A percentile compares a stretch with the other conserved stretches of the same genome.
Conservation (phyloP, 2,113 vertebrate species). For the Silurus glanis region DNA sequence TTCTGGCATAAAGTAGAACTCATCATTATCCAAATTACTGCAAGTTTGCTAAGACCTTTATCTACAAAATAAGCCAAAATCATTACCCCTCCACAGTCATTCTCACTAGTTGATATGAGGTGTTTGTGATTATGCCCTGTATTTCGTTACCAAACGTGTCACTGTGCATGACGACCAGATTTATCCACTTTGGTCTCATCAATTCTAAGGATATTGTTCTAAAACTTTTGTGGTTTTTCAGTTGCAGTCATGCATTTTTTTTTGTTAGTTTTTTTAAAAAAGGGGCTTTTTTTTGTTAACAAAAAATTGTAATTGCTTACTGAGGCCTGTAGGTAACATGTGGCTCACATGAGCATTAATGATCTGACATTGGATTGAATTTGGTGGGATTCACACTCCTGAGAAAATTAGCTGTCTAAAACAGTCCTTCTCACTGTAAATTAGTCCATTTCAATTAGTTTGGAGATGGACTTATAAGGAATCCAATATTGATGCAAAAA, state of each 20-base stretch:
- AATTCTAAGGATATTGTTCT: neutral
- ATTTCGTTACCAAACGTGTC: neutral
- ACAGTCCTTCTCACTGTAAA: neutral
- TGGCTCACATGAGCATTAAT: neutral
- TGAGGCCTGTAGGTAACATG: neutral
- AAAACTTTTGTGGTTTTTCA: neutral
- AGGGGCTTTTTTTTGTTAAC: neutral
- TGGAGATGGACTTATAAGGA: neutral
- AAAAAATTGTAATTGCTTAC: neutral
- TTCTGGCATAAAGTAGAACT: too few relatives aligned
- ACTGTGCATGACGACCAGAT: neutral
- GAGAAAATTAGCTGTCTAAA: neutral
- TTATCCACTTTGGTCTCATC: neutral
- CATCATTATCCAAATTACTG: too few relatives aligned
- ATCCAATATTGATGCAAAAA: neutral
- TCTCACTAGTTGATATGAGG: neutral
- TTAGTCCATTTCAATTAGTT: neutral
- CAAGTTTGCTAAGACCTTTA: neutral
- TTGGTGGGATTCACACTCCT: neutral
- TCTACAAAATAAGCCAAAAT: neutral
- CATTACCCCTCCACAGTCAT: neutral
- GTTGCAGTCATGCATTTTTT: neutral
- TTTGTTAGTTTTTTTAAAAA: neutral
- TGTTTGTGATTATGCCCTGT: neutral
- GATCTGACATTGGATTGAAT: neutral